Percentiles rank a stretch among this genome's conserved stretches.
Evolutionary conservation across 2,888 invertebrate genomes (phyloP).

Genomic region (Nymphalis urticae): DNA sequence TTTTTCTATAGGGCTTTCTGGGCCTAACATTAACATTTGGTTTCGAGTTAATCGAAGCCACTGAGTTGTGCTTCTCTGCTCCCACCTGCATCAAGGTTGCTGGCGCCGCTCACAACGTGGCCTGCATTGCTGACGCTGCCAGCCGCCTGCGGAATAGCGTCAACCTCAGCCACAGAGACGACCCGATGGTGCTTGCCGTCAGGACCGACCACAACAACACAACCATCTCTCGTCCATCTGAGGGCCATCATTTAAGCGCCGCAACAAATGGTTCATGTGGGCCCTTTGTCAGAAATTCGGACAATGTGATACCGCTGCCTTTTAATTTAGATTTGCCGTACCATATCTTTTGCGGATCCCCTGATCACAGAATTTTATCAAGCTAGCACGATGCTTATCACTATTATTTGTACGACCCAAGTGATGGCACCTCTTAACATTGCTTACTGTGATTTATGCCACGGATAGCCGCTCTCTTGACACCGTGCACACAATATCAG

Average conservation of each 20-base stretch:
- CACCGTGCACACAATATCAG: too few species aligned
- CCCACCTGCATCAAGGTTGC: too few species aligned
- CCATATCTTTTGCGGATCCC: constrained; percentile 5
- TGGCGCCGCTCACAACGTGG: background rate
- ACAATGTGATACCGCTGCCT: constrained; percentile 10
- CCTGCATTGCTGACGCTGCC: background rate
- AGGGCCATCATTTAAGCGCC: too few species aligned
- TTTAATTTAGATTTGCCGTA: constrained; percentile 5
- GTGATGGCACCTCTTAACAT: too few species aligned
- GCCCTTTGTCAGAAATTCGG: constrained; percentile 20
- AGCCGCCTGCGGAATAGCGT: background rate
- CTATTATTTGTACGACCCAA: too few species aligned
- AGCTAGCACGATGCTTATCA: constrained; percentile 11
- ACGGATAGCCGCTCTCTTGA: too few species aligned
- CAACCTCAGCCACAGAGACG: background rate
- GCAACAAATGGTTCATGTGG: constrained; percentile 19
- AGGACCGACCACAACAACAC: constrained; percentile 2
- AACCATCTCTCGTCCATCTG: constrained; percentile 17
- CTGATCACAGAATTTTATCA: constrained; percentile 1
- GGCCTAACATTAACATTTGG: too few species aligned
- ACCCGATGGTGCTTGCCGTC: constrained; percentile 10
- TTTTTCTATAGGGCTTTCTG: too few species aligned
- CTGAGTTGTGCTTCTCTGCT: too few species aligned
- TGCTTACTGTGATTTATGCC: too few species aligned
- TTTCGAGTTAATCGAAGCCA: too few species aligned